Evolutionary conservation across 2,888 invertebrate genomes (phyloP).

Genomic region (Drosophila affinis): DNA sequence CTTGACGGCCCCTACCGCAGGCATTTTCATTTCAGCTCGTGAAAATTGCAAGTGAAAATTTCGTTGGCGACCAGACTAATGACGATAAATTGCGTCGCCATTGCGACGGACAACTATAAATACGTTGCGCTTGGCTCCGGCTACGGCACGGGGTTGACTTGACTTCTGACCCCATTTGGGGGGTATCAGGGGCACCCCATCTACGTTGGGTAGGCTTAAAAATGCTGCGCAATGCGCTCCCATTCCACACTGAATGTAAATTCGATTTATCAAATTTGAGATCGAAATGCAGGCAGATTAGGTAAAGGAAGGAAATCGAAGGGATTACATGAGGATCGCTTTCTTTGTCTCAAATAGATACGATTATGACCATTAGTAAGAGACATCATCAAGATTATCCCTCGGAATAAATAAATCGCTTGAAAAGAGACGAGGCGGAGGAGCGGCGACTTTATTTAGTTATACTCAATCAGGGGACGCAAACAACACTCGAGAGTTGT

Average conservation of each 20-base stretch:
- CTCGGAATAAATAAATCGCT: conserved; percentile 16
- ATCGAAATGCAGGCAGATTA: conserved; percentile 19
- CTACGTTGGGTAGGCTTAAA: conserved; percentile 45
- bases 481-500: conserved; percentile 72
- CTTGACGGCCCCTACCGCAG: conserved; percentile 59
- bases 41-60: conserved; percentile 78
- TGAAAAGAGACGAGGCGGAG: too few relatives aligned
- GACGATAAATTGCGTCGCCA: conserved; percentile 75
- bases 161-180: conserved; percentile 39
- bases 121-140: conserved; percentile 63
- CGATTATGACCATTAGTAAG: conserved; percentile 51
- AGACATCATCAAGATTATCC: conserved; percentile 11
- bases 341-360: conserved; percentile 7
- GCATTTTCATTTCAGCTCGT: conserved; percentile 73
- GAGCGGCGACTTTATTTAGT: conserved; percentile 67
- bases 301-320: background rate
- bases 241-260: conserved; percentile 22
- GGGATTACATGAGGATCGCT: too few relatives aligned
- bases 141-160: background rate
- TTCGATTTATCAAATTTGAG: conserved; percentile 26
- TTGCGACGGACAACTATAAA: conserved; percentile 67
- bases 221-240: conserved; percentile 50
- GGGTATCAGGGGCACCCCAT: conserved; percentile 5
- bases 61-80: conserved; percentile 64
- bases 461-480: conserved; percentile 74